A percentile compares a stretch with the other conserved stretches of the same genome.
phyloP scores from a whole-genome alignment of 2,113 vertebrate genomes.

The Pavo muticus region DNA sequence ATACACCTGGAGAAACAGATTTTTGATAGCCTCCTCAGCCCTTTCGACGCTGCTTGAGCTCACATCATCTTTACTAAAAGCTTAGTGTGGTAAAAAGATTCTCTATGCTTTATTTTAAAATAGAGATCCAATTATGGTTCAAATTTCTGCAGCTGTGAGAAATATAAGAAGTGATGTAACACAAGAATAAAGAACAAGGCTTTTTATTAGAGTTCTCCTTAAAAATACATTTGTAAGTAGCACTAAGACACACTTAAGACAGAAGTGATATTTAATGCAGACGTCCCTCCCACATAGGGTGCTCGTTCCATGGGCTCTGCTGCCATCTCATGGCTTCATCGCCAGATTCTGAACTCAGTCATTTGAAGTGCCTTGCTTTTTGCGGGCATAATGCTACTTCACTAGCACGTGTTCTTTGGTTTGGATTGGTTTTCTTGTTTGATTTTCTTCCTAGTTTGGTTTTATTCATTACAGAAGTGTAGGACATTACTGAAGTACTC shows the following conservation, averaged over 20 bases:
- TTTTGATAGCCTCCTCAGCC: neutral
- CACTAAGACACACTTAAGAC: rapidly evolving
- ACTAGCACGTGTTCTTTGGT: rapidly evolving
- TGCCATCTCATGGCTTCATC: neutral
- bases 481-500: neutral
- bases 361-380: rapidly evolving
- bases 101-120: neutral
- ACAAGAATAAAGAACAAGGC: rapidly evolving
- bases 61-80: neutral
- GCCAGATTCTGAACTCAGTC: rapidly evolving
- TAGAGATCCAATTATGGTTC: neutral
- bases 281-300: neutral
- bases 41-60: neutral
- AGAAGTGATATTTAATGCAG: neutral
- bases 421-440: neutral
- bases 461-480: neutral
- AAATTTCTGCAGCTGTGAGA: neutral
- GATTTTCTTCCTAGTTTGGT: neutral
- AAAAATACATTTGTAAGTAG: rapidly evolving
- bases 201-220: neutral
- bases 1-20: neutral
- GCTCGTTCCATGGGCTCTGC: conserved; percentile 29
- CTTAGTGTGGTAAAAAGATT: neutral
- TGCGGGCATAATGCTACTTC: rapidly evolving
- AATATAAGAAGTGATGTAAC: rapidly evolving